Evolutionary conservation across 2,113 vertebrate genomes (phyloP).

Genomic region (Aptenodytes forsteri): DNA sequence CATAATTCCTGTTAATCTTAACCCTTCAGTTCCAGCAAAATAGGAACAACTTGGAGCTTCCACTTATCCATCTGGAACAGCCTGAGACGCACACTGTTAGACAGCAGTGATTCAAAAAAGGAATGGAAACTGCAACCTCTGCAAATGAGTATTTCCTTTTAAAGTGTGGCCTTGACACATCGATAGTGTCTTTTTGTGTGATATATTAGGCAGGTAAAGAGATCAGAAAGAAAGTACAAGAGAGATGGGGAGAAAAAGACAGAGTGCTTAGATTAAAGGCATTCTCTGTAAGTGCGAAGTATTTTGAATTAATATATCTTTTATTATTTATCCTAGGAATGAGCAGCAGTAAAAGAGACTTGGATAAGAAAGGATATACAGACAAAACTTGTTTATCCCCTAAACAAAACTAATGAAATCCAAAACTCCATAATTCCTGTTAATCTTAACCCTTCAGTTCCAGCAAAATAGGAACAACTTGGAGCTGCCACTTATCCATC

Average conservation of each 20-base stretch:
- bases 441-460: not conserved
- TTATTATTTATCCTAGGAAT: not conserved
- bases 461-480: not conserved
- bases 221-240: not conserved
- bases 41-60: not conserved
- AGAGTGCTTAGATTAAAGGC: not conserved
- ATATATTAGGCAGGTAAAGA: not conserved
- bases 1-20: not conserved
- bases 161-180: not conserved
- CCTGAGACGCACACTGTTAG: not conserved
- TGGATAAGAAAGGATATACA: not conserved
- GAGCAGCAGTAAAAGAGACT: not conserved
- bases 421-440: not conserved
- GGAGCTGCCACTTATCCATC: not conserved
- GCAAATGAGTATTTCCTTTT: not conserved
- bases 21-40: not conserved
- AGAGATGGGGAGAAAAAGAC: too few species aligned
- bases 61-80: not conserved
- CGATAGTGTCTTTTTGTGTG: not conserved
- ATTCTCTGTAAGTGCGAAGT: not conserved
- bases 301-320: not conserved
- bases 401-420: not conserved
- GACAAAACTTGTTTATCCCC: not conserved
- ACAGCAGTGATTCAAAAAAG: not conserved
- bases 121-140: not conserved